A percentile compares a stretch with the other conserved stretches of the same genome.
phyloP scores from a whole-genome alignment of 2,113 vertebrate genomes.

The Mesocricetus auratus region DNA sequence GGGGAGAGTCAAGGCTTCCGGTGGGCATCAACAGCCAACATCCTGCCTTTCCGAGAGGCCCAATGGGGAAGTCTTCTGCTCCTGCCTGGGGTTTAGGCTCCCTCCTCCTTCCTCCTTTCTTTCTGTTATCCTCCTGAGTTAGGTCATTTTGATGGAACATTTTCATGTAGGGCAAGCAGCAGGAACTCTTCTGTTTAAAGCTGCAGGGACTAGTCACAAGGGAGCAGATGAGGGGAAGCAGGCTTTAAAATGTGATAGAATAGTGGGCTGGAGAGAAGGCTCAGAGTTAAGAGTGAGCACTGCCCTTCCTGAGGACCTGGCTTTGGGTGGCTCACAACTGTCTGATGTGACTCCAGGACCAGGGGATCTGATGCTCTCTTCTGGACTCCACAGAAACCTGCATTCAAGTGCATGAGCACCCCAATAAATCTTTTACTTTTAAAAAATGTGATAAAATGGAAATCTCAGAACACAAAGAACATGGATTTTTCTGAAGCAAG shows the following conservation, averaged over 20 bases:
- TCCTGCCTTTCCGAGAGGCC: background rate
- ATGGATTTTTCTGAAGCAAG: background rate
- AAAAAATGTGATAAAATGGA: background rate
- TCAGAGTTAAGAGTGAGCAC: background rate
- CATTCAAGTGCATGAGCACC: too few relatives aligned
- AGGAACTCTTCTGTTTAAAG: background rate
- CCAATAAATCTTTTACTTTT: background rate
- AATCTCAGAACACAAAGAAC: background rate
- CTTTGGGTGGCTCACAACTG: background rate
- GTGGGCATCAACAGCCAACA: background rate
- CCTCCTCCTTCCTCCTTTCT: too few relatives aligned
- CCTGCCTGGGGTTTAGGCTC: background rate
- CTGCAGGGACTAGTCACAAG: background rate
- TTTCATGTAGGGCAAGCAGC: too few relatives aligned
- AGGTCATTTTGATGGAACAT: background rate
- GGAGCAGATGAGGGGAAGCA: background rate
- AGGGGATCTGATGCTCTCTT: background rate
- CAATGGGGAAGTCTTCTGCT: background rate
- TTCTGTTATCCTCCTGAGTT: background rate
- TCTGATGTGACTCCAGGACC: background rate
- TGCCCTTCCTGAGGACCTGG: background rate
- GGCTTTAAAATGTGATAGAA: background rate
- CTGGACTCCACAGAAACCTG: background rate
- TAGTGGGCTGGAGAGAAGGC: background rate
- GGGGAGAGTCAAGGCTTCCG: background rate